Evolutionary conservation across 1,140 invertebrate genomes (phyloP), one percentile per base, ranked within the genome.

Genomic region (Telenomus remus): DNA sequence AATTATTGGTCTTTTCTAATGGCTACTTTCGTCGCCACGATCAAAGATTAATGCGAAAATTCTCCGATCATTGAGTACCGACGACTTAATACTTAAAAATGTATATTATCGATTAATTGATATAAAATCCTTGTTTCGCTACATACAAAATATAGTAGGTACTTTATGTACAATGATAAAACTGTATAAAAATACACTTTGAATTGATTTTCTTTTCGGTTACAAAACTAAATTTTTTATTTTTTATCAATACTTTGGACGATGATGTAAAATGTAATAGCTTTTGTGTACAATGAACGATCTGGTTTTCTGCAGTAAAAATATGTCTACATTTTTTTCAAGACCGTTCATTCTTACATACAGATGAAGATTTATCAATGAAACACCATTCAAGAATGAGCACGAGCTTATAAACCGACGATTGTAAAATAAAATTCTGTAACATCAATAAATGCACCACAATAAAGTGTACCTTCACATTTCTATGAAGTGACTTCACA

Each of bases 121-220:
- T 8, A 12, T 51, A 53, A 51, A 54, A 59, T n/a, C 42, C 10
- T 14, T 55, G 43, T n/a, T 47, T 54, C 54, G 54, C 10, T 57
- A 69, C 48, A 60, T 60, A 39, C 43, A 69, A 60, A 55, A 47
- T 33, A 19, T 47, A 15, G n/a, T 53, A 27, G 15, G 39, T 59
- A 43, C 43, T 13, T 49, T 70, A 70, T 70, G 13, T 70, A 70
- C 66, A 70, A 54, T 43, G 50, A 70, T 70, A 70, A 70, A 60
- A 46, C 11, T 69, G 53, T 60, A 69, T 69, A 69, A 69, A 69
- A 60, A 69, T 69, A 69, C 64, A 51, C 14, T 13, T 53, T 19
- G 49, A 59, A 42, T 27, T 27, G 19, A 27, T 27, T n/a, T 56
- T 49, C 0, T 53, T 37, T 50, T 16, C 37, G n/a, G 37, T 55